Conservation (phyloP, 2,888 invertebrate genomes). For the Cotesia congregata region DNA sequence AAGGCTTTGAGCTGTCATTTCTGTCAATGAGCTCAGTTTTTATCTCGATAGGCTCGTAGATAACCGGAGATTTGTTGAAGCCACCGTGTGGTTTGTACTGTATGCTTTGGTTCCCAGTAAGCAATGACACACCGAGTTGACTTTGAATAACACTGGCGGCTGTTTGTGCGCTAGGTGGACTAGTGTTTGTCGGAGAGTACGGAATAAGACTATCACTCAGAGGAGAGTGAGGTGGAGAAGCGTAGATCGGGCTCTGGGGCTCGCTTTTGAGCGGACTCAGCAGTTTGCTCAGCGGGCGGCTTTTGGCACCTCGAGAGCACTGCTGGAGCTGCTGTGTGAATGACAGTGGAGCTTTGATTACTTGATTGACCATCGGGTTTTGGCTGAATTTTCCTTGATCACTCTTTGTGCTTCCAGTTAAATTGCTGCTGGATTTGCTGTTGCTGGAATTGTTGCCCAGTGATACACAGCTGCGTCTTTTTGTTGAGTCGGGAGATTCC, state of each 20-base stretch:
- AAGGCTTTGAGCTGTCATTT: slow-evolving; percentile 61
- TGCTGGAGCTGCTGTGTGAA: slow-evolving; percentile 95
- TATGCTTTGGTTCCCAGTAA: slow-evolving; percentile 64
- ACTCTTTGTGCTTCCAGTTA: slow-evolving; percentile 80
- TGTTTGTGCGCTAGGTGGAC: slow-evolving; percentile 67
- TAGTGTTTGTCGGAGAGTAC: slow-evolving; percentile 68
- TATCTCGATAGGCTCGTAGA: slow-evolving; percentile 68
- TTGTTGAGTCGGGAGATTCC: slow-evolving; percentile 70
- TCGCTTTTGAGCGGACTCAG: slow-evolving; percentile 76
- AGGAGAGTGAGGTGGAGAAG: slow-evolving; percentile 84
- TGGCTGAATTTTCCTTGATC: slow-evolving; percentile 71
- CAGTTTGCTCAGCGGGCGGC: slow-evolving; percentile 77
- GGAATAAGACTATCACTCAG: slow-evolving; percentile 74
- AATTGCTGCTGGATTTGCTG: slow-evolving; percentile 84
- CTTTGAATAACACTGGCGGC: slow-evolving; percentile 68
- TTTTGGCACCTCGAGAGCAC: slow-evolving; percentile 80
- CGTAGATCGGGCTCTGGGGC: slow-evolving; percentile 83
- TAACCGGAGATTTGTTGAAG: slow-evolving; percentile 63
- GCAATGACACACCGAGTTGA: slow-evolving; percentile 65
- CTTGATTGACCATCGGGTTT: slow-evolving; percentile 66
- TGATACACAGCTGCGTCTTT: slow-evolving; percentile 74
- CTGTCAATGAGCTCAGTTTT: slow-evolving; percentile 64
- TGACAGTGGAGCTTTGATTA: slow-evolving; percentile 77
- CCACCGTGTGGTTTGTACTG: slow-evolving; percentile 63
- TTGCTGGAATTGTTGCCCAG: slow-evolving; percentile 81